phyloP scores from a whole-genome alignment of 1,140 invertebrate species.

The Zelostemma sp. region DNA sequence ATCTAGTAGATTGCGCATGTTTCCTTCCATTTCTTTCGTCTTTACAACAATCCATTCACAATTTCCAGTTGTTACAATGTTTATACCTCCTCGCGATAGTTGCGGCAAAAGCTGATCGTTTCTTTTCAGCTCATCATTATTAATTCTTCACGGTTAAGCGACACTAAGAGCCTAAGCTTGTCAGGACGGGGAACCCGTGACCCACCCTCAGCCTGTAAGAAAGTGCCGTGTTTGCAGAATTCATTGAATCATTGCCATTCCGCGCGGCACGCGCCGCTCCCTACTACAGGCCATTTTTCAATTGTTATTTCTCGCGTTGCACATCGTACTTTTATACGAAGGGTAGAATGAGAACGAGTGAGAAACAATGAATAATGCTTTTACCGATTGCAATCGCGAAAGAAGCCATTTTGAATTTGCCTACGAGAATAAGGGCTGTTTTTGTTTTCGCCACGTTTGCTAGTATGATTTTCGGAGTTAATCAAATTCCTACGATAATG shows the following conservation, averaged over 20 bases:
- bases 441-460: too few species aligned
- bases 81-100: too few species aligned
- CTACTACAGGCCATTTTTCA: conserved; percentile 47
- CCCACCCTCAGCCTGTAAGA: conserved; percentile 45
- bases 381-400: conserved; percentile 12
- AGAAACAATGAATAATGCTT: conserved; percentile 48
- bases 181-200: conserved; percentile 46
- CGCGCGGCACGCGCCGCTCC: conserved; percentile 53
- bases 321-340: background rate
- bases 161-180: conserved; percentile 62
- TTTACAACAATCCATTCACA: too few species aligned
- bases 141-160: conserved; percentile 53
- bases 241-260: conserved; percentile 65
- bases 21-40: background rate
- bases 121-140: conserved; percentile 52
- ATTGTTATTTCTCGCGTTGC: conserved; percentile 43
- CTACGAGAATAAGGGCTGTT: too few species aligned
- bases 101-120: conserved; percentile 17
- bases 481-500: too few species aligned
- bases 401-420: background rate
- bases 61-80: too few species aligned
- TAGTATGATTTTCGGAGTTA: too few species aligned
- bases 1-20: too few species aligned
- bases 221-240: conserved; percentile 63
- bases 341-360: conserved; percentile 12